Conservation (phyloP, 2,888 invertebrate species). For the Megalurothrips usitatus region DNA sequence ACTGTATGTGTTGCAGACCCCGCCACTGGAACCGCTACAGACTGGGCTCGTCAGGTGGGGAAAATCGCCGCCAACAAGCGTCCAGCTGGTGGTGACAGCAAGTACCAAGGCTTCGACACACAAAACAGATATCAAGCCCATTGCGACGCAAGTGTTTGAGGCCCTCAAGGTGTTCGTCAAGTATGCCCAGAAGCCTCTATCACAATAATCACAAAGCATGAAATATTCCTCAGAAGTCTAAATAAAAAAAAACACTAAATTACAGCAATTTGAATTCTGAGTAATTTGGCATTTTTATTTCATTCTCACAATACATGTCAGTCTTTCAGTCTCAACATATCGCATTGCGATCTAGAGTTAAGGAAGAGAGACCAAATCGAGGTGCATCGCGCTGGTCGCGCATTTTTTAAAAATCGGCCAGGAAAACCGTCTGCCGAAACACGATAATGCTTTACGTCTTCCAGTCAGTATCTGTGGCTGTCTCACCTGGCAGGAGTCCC, state of each 20-base stretch:
- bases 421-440: no score
- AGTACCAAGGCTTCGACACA: neutral
- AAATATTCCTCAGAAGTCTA: neutral
- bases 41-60: neutral
- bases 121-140: neutral
- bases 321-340: no score
- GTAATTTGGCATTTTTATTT: no score
- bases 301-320: no score
- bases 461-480: no score
- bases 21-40: neutral
- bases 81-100: neutral
- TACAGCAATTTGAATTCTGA: no score
- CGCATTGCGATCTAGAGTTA: no score
- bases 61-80: neutral
- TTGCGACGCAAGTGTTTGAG: neutral
- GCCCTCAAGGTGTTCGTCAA: neutral
- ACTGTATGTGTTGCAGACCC: neutral
- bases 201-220: neutral
- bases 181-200: neutral
- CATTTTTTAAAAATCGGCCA: no score
- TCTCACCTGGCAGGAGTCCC: no score
- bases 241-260: neutral
- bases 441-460: no score
- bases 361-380: no score
- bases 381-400: no score